Conservation (phyloP, 92 coral and sea anemone genomes). For the Isaurus tuberculatus region DNA sequence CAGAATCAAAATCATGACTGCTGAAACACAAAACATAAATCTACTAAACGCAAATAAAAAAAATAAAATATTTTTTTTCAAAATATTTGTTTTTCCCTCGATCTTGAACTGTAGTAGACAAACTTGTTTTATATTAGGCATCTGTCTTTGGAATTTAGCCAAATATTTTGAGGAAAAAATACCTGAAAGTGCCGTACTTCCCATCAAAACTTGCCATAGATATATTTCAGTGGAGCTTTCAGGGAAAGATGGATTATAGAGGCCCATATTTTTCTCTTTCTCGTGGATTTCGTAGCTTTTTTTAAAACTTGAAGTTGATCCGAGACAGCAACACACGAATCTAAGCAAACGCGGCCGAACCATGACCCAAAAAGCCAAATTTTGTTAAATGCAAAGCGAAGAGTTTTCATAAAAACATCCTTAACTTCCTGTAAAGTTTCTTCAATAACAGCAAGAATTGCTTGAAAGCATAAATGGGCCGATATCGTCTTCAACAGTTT, state of each 20-base stretch:
- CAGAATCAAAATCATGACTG: neutral
- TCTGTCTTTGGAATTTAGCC: neutral
- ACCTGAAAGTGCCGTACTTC: neutral
- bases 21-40: neutral
- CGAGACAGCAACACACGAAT: conserved; percentile 4
- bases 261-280: conserved; percentile 4
- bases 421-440: neutral
- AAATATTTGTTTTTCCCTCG: neutral
- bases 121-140: neutral
- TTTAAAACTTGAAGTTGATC: neutral
- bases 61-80: neutral
- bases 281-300: neutral
- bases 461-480: neutral
- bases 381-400: neutral
- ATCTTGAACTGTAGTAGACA: neutral
- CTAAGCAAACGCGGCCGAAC: neutral
- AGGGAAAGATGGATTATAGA: neutral
- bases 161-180: neutral
- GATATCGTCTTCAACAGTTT: neutral
- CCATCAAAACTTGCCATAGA: conserved; percentile 26
- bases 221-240: conserved; percentile 1
- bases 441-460: neutral
- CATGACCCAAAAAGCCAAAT: neutral
- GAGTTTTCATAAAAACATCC: neutral
- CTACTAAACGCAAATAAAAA: neutral